Evolutionary conservation across 2,888 invertebrate species (phyloP).

Genomic region (Parelbella ahira): DNA sequence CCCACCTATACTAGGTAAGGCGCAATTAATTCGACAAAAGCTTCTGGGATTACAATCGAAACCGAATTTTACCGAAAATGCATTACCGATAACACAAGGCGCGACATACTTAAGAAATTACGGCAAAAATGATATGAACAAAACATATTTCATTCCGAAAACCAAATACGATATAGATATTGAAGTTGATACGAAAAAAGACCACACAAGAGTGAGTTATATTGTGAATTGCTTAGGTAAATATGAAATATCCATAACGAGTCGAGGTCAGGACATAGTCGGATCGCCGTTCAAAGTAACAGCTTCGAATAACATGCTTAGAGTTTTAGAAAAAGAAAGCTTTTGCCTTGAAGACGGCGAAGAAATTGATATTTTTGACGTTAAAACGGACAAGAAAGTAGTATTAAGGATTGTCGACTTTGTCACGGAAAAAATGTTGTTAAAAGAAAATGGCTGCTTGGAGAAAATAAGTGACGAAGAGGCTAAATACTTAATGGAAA

Average conservation of each 20-base stretch:
- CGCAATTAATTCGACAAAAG: constrained; percentile 68
- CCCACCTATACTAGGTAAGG: constrained; percentile 69
- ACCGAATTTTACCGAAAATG: constrained; percentile 57
- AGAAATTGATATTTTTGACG: constrained; percentile 70
- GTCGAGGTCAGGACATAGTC: constrained; percentile 75
- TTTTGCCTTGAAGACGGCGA: constrained; percentile 68
- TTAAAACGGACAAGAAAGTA: constrained; percentile 68
- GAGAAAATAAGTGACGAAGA: constrained; percentile 71
- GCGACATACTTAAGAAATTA: constrained; percentile 65
- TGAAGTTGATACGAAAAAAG: constrained; percentile 62
- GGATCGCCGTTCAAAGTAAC: constrained; percentile 82
- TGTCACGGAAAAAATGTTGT: constrained; percentile 78
- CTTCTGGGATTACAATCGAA: constrained; percentile 61
- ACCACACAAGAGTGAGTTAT: constrained; percentile 76
- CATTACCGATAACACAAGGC: constrained; percentile 67
- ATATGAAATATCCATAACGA: constrained; percentile 79
- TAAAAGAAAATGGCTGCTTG: constrained; percentile 73
- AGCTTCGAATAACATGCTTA: constrained; percentile 60
- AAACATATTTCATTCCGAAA: constrained; percentile 72
- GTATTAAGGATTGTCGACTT: constrained; percentile 77
- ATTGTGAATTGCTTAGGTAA: constrained; percentile 73
- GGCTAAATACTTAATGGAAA: constrained; percentile 60
- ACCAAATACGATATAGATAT: constrained; percentile 76
- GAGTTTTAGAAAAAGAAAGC: constrained; percentile 56
- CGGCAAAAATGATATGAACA: constrained; percentile 69